Evolutionary conservation across 1,140 invertebrate genomes (phyloP).

Genomic region (Thalassaphorura encarpata): DNA sequence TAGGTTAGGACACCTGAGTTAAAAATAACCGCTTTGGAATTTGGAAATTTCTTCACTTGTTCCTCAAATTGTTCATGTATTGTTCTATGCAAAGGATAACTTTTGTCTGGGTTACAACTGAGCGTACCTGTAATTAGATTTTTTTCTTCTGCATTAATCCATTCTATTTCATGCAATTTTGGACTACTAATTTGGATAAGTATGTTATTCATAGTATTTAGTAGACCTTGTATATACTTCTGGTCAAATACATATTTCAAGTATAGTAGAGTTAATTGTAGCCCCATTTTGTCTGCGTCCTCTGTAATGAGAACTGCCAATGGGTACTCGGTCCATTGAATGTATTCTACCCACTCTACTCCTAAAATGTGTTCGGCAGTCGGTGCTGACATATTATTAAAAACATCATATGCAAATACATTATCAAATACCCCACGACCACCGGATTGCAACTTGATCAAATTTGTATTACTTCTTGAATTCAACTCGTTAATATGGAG

Average conservation of each 20-base stretch:
- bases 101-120: too few species aligned
- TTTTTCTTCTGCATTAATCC: too few species aligned
- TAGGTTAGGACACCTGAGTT: not conserved
- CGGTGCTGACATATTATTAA: not conserved
- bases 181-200: too few species aligned
- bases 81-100: too few species aligned
- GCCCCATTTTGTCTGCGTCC: not conserved
- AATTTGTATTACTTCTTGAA: not conserved
- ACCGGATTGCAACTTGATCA: too few species aligned
- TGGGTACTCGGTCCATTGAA: constrained; percentile 8
- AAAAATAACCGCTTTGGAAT: not conserved
- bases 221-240: too few species aligned
- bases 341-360: too few species aligned
- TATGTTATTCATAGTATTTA: too few species aligned
- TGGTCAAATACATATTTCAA: too few species aligned
- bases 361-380: not conserved
- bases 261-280: too few species aligned
- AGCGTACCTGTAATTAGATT: too few species aligned
- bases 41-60: not conserved
- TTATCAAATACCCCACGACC: constrained; percentile 7
- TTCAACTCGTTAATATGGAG: not conserved
- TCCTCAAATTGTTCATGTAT: not conserved
- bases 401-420: constrained; percentile 3
- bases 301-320: not conserved
- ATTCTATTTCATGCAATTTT: too few species aligned